Evolutionary conservation across 2,888 invertebrate genomes (phyloP).

Genomic region (Chymomyza procnemis): DNA sequence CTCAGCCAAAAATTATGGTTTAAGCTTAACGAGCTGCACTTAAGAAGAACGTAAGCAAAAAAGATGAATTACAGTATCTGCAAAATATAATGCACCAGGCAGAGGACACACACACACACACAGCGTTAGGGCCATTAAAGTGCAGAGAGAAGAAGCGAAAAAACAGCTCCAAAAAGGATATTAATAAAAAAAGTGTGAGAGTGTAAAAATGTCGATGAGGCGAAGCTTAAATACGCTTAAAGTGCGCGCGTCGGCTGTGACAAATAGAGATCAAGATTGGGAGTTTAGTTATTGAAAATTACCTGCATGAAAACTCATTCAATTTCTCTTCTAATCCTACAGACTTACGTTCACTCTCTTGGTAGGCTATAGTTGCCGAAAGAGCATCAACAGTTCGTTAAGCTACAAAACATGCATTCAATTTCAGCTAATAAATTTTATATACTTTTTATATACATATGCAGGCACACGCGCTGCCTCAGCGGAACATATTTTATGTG

Average conservation of each 20-base stretch:
- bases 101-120: slow-evolving; percentile 29
- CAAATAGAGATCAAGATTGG: too few species aligned
- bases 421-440: slow-evolving; percentile 73
- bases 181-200: background rate
- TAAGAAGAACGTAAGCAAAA: slow-evolving; percentile 8
- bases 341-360: too few species aligned
- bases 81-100: slow-evolving; percentile 62
- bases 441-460: slow-evolving; percentile 44
- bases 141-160: slow-evolving; percentile 40
- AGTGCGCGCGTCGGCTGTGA: too few species aligned
- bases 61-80: slow-evolving; percentile 12
- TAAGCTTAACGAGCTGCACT: slow-evolving; percentile 61
- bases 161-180: background rate
- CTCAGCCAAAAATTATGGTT: slow-evolving; percentile 54
- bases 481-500: slow-evolving; percentile 24
- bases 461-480: slow-evolving; percentile 24
- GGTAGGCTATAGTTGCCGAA: too few species aligned
- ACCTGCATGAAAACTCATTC: too few species aligned
- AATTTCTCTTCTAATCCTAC: too few species aligned
- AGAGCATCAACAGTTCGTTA: background rate
- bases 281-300: too few species aligned
- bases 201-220: background rate
- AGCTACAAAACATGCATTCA: slow-evolving; percentile 61
- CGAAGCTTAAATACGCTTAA: background rate
- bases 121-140: slow-evolving; percentile 61